Conservation (phyloP, 2,797 vertebrate species). For the Falco berigora region DNA sequence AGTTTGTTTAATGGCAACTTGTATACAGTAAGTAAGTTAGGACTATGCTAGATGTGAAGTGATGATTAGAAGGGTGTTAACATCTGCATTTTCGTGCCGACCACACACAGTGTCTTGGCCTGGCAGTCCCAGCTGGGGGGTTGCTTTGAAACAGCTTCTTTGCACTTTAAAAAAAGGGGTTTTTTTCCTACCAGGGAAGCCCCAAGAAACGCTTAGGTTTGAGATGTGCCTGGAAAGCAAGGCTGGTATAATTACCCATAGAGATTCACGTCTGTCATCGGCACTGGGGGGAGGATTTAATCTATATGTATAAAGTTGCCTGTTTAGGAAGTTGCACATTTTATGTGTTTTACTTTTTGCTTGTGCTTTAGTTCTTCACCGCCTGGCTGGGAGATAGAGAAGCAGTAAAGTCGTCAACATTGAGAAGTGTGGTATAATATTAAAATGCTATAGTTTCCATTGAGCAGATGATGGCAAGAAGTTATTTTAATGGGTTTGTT, state of each 20-base stretch:
- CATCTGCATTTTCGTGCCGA: background rate
- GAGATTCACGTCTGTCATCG: background rate
- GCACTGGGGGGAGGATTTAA: background rate
- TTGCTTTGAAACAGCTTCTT: background rate
- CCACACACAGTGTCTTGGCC: background rate
- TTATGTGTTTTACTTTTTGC: background rate
- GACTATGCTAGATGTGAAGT: background rate
- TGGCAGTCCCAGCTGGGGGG: background rate
- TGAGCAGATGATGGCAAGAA: slow-evolving; percentile 39
- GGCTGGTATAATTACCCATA: background rate
- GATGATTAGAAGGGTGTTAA: background rate
- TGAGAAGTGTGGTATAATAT: background rate
- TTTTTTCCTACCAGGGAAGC: background rate
- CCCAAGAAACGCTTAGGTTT: background rate
- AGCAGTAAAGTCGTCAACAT: slow-evolving; percentile 4
- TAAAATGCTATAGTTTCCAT: slow-evolving; percentile 20
- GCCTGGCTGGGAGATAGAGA: background rate
- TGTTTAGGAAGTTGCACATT: background rate
- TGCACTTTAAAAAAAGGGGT: fast-evolving
- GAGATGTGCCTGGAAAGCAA: background rate
- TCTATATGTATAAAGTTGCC: background rate
- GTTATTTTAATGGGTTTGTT: slow-evolving; percentile 33
- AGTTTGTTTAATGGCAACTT: background rate
- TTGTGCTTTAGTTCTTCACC: background rate
- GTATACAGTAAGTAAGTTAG: background rate